Evolutionary conservation across 2,888 invertebrate genomes (phyloP), one percentile per base, ranked within the genome.

Genomic region (Phengaris arion): DNA sequence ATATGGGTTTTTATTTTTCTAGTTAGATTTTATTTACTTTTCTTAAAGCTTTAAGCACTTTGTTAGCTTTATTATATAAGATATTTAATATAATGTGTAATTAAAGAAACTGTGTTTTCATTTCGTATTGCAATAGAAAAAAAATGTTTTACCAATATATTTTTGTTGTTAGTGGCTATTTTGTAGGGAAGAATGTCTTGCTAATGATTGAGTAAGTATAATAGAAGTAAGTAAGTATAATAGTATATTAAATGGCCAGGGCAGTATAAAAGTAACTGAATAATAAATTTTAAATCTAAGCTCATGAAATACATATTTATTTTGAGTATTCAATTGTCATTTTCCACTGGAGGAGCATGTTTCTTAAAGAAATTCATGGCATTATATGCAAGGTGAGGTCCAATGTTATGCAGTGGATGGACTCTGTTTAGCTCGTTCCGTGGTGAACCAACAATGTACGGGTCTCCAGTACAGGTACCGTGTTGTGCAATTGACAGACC

Each of bases 401-500:
- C 96, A 78, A 98, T 95, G 88, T 98, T 98, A 86, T 97, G 97
- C 59, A 98, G 90, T 0, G 98, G 97, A 91, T 98, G 98, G 64
- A 96, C 95, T 79, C 95, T 94, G 82, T 95, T 95, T 76, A 98
- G 88, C 91, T 96, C 95, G 89, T 97, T 98, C 76, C 90, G 89
- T 6, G 94, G 90, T 76, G 94, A 89, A 8, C 97, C 97, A 51
- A 97, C 91, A 72, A 97, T 88, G 77, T 93, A 89, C 1, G 94
- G 92, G 76, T 94, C 90, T 15, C 89, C 87, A 6, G 85, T 85
- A 6, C 92, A 91, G 5, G 89, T 89, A 68, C 93, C 93, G 87
- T 98, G 96, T 87, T 99, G 99, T 2, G 99, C 97, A 77, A 99
- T 95, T 15, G 99, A 97, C 70, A 99, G 94, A 5, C 99, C 99